phyloP scores from a whole-genome alignment of 1,140 invertebrate genomes.

The Probaryconus sp. region DNA sequence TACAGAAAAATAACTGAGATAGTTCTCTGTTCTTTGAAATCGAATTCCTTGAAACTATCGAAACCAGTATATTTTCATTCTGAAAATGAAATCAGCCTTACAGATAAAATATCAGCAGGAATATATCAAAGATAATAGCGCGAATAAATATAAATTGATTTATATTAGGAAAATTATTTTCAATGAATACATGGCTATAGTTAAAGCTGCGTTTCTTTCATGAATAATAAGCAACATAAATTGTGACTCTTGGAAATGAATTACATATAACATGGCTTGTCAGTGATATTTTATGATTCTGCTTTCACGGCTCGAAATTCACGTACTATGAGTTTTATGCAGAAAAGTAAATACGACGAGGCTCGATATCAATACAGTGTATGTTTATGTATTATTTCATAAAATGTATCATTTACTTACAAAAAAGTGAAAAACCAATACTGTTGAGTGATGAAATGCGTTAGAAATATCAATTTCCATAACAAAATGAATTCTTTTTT shows the following conservation, averaged over 20 bases:
- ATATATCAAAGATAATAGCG: too few species aligned
- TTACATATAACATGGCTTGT: constrained; percentile 43
- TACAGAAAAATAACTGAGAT: too few species aligned
- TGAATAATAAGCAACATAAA: constrained; percentile 52
- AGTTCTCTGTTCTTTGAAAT: too few species aligned
- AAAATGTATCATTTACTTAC: constrained; percentile 19
- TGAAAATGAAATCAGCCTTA: too few species aligned
- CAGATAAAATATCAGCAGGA: too few species aligned
- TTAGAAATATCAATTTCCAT: constrained; percentile 24
- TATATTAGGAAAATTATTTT: constrained; percentile 34
- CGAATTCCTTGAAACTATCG: too few species aligned
- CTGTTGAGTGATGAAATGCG: neutral
- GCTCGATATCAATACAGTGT: constrained; percentile 15
- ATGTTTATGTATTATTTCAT: constrained; percentile 7
- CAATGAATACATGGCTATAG: constrained; percentile 14
- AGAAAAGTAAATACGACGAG: constrained; percentile 14
- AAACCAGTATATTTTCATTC: too few species aligned
- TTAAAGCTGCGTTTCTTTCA: constrained; percentile 36
- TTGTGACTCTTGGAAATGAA: constrained; percentile 35
- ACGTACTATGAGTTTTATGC: constrained; percentile 22
- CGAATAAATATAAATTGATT: constrained; percentile 12
- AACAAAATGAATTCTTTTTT: neutral
- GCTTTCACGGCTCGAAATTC: constrained; percentile 24
- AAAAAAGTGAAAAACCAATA: constrained; percentile 1
- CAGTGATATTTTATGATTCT: constrained; percentile 46